Evolutionary conservation across 2,113 vertebrate species (phyloP), one percentile per base, ranked within the genome.

Genomic region (Eubucco bourcierii): DNA sequence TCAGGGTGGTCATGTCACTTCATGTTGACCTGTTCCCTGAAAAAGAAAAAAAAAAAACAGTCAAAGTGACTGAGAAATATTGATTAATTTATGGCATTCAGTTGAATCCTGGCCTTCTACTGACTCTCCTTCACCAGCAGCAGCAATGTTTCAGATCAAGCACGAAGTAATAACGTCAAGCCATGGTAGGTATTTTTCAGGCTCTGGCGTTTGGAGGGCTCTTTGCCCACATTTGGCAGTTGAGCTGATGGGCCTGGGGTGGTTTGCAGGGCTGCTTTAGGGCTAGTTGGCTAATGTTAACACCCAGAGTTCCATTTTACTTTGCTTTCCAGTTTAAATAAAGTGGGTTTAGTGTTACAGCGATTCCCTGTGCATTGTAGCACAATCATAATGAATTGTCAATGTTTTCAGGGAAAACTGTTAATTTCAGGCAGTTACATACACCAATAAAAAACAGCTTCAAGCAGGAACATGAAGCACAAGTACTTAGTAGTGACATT

Each of bases 361-460:
- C 61, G 59, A 33, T 61, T 84, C 59, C 55, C 87, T 63, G 68
- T 70, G 80, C 75, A 87, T 81, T 2, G 33, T 82, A 87, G 90
- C 37, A 28, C 74, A 11, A 13, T 14, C 34, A 7, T 77, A 55
- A 5, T 27, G 73, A 47, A 84, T 46, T 34, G 81, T 94, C 94
- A 94, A 83, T 15, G 0, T 93, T 95, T 96, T 59, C 84, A 59
- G 52, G 72, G 55, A 71, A 71, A 77, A 64, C 55, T 93, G 90
- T 76, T 97, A 59, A 95, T 95, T 96, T 87, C 68, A 91, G 90
- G 85, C 95, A 91, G 87, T 96, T 94, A 90, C 37, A 94, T 89
- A 94, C 84, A 29, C 93, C 87, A 93, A 74, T 94, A 95, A 89
- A 93, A 93, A 55, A 59, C 28, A 89, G 83, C 90, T 95, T 53